Evolutionary conservation across 2,113 vertebrate genomes (phyloP), one percentile per base, ranked within the genome.

Genomic region (Trinectes maculatus): DNA sequence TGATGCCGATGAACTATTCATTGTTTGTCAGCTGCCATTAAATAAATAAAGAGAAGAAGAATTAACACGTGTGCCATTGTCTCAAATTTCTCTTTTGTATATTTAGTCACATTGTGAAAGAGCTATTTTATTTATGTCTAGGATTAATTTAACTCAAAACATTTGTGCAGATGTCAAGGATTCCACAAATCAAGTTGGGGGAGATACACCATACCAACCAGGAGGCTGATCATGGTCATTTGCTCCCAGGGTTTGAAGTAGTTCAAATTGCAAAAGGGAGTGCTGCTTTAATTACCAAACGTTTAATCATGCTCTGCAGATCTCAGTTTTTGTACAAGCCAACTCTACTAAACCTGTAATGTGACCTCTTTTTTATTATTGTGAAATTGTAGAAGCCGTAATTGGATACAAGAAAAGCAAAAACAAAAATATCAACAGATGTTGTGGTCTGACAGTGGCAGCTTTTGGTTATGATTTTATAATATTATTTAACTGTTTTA

Each of bases 161-260:
- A n/a, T n/a, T n/a, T 0, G 1, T 21, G 5, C 12, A 25, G 25
- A 28, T 1, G 16, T 5, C 10, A 33, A 55, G 3, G 33, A 22
- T 34, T 1, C 19, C 31, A 15, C 8, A 24, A 25, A 15, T 40
- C 13, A 10, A 24, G 6, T n/a, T 1, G 21, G 4, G 43, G 39
- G 10, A 42, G 55, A 16, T 19, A 29, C 10, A 43, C 55, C 25
- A 58, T 37, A 58, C 42, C 55, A 42, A 29, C 39, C 12, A 31
- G 55, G 18, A 18, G 28, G 5, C 2, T 18, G 6, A 11, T 19
- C 15, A 36, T 36, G 0, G 5, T 3, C 7, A 18, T 33, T 13
- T 33, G 18, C n/a, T 18, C 11, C 10, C 31, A 3, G 28, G 28
- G 28, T 11, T 26, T 9, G 7, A 16, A 22, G 13, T 13, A 26